These are phyloP conservation scores for Tetrao urogallus DNA, from an alignment of 2,113 vertebrate genomes.

Conservation along the genomic window DNA sequence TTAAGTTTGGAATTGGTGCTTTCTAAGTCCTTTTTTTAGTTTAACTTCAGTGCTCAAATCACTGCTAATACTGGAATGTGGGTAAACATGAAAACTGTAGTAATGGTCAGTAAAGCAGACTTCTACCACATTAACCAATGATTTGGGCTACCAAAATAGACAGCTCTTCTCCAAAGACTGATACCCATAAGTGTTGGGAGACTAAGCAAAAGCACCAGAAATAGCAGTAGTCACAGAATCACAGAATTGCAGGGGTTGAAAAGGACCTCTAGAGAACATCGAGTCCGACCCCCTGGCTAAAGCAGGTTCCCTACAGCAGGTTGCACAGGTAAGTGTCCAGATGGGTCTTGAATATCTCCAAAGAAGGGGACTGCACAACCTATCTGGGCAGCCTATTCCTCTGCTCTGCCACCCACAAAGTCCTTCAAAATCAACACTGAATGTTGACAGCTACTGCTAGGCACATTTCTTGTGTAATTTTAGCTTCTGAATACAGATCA, in stretches of 20 bases:
- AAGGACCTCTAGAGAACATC: too few species aligned
- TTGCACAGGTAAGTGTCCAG: too few species aligned
- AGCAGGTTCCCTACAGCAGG: too few species aligned
- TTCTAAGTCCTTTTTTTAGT: not conserved
- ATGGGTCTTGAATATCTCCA: too few species aligned
- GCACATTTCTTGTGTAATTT: not conserved
- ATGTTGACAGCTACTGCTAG: fast-evolving
- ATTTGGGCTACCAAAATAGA: not conserved
- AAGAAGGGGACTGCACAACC: too few species aligned
- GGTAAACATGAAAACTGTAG: not conserved
- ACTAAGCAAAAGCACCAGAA: not conserved
- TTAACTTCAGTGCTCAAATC: not conserved
- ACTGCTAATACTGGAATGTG: not conserved
- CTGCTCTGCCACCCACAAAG: too few species aligned
- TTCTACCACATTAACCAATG: not conserved
- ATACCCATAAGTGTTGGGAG: not conserved
- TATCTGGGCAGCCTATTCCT: too few species aligned
- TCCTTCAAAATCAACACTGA: not conserved
- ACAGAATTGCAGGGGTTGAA: too few species aligned
- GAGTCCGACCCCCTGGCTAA: too few species aligned
- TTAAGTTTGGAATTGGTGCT: not conserved
- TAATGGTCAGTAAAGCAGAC: not conserved
- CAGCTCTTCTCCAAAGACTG: not conserved
- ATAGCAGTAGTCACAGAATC: not conserved
- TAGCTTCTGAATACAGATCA: not conserved